Evolutionary conservation across 2,797 vertebrate species (phyloP).

Genomic region (Oreochromis grahami): DNA sequence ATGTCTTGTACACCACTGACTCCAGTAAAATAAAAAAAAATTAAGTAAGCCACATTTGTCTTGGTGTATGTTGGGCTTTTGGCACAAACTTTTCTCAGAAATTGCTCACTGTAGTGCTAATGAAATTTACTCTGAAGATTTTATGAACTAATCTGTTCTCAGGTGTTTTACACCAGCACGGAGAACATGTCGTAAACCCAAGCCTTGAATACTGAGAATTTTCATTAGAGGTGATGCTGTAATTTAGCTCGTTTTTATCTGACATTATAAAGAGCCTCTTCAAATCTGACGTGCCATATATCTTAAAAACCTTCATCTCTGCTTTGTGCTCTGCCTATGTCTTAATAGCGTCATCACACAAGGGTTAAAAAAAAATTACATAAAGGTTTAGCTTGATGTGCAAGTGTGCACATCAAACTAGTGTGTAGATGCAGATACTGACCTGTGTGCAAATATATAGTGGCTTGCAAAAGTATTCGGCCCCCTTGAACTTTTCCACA

Average conservation of each 20-base stretch:
- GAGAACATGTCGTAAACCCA: not conserved
- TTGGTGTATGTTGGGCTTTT: not conserved
- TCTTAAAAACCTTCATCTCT: not conserved
- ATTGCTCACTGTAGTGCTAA: not conserved
- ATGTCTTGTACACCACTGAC: constrained; percentile 13
- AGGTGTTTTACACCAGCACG: not conserved
- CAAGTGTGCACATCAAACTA: not conserved
- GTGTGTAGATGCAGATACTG: not conserved
- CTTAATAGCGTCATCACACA: not conserved
- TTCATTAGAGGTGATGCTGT: not conserved
- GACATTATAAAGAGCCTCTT: not conserved
- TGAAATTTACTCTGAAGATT: not conserved
- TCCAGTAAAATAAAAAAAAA: constrained; percentile 38
- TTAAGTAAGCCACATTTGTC: constrained; percentile 8
- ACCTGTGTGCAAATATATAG: not conserved
- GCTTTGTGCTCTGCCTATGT: not conserved
- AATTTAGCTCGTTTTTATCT: not conserved
- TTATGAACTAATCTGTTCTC: not conserved
- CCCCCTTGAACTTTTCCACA: no score
- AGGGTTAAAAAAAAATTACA: not conserved
- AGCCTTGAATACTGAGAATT: not conserved
- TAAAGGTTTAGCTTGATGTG: not conserved
- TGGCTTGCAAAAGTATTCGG: no score
- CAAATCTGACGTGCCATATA: not conserved
- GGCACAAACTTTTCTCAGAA: not conserved